Evolutionary conservation across 2,888 invertebrate genomes (phyloP).

Genomic region (Chloromyia formosa): DNA sequence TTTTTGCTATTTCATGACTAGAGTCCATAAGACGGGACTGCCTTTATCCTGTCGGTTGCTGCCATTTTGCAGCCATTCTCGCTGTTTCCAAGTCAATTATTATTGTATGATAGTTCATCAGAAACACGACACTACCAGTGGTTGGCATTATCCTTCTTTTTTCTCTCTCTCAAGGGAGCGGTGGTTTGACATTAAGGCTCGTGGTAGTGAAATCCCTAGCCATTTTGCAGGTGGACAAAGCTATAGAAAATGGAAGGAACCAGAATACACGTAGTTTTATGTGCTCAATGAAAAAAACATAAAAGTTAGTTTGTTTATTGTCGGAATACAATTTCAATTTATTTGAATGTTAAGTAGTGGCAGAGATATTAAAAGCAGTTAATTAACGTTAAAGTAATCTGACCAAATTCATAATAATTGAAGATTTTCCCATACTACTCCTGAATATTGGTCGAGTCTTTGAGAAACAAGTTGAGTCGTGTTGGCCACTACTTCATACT

Average conservation of each 20-base stretch:
- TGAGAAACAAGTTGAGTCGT: too few species aligned
- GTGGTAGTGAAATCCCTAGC: not conserved
- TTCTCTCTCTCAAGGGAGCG: not conserved
- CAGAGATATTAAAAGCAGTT: too few species aligned
- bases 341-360: too few species aligned
- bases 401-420: too few species aligned
- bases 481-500: too few species aligned
- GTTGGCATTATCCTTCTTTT: not conserved
- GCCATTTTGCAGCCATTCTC: not conserved
- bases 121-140: conserved; percentile 5
- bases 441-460: too few species aligned
- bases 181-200: not conserved
- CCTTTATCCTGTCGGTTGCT: not conserved
- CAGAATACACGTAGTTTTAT: not conserved
- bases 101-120: conserved; percentile 21
- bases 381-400: too few species aligned
- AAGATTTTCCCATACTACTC: too few species aligned
- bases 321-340: not conserved
- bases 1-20: conserved; percentile 9
- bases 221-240: not conserved
- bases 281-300: not conserved
- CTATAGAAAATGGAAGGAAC: not conserved
- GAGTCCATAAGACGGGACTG: conserved; percentile 3
- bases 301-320: not conserved
- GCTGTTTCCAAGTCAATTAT: conserved; percentile 15